A percentile compares a stretch with the other conserved stretches of the same genome.
Conservation (phyloP, 1,140 invertebrate genomes). For the Philopotamus ludificatus region DNA sequence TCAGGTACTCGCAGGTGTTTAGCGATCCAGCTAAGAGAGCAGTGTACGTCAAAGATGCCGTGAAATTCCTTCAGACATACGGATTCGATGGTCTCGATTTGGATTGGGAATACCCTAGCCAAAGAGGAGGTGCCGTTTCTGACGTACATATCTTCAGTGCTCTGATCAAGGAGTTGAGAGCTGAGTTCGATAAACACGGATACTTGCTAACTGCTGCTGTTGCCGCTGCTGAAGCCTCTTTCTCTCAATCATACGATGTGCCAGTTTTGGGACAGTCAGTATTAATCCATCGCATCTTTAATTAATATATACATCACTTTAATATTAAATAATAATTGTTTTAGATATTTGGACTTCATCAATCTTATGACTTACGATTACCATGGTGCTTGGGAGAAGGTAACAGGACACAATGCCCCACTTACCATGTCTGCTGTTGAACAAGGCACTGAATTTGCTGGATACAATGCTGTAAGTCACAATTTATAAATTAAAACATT, state of each 20-base stretch:
- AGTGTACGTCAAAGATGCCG: conserved; percentile 60
- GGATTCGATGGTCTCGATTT: conserved; percentile 78
- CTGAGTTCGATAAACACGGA: conserved; percentile 56
- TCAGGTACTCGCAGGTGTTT: conserved; percentile 65
- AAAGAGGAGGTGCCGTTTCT: conserved; percentile 60
- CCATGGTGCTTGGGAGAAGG: conserved; percentile 63
- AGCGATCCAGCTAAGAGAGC: conserved; percentile 51
- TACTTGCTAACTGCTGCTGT: conserved; percentile 64
- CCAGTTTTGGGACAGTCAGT: conserved; percentile 48
- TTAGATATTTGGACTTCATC: conserved; percentile 60
- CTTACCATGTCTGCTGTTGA: conserved; percentile 56
- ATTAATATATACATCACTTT: not conserved
- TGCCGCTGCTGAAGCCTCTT: conserved; percentile 55
- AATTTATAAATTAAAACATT: not conserved
- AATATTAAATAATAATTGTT: conserved; percentile 12
- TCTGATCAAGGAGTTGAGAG: conserved; percentile 59
- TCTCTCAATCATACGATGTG: conserved; percentile 62
- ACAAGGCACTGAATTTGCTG: conserved; percentile 18
- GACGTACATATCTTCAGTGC: conserved; percentile 54
- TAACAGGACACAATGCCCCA: conserved; percentile 61
- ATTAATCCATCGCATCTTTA: not conserved
- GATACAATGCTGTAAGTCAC: conserved; percentile 46
- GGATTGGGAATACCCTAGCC: conserved; percentile 81
- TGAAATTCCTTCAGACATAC: conserved; percentile 61
- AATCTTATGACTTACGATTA: conserved; percentile 73